phyloP scores from a whole-genome alignment of 1,140 invertebrate genomes.

The Hylaeus anthracinus region DNA sequence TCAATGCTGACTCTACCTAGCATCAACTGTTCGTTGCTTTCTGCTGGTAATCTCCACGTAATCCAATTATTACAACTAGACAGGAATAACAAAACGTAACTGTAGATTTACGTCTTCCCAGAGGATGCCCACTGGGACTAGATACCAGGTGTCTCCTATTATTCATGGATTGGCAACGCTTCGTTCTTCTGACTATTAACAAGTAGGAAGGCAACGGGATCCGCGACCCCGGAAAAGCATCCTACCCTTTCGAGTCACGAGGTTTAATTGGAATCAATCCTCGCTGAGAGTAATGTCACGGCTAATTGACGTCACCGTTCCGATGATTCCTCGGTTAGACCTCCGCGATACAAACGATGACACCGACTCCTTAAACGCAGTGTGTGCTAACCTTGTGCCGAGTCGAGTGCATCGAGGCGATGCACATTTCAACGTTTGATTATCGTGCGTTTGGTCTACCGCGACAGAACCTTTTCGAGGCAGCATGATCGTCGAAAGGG shows the following conservation, averaged over 20 bases:
- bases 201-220: not conserved
- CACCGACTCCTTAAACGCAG: slow-evolving; percentile 2
- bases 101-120: too few species aligned
- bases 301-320: not conserved
- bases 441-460: not conserved
- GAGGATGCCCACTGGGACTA: too few species aligned
- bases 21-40: too few species aligned
- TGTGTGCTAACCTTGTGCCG: slow-evolving; percentile 6
- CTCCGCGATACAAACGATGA: not conserved
- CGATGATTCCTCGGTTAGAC: not conserved
- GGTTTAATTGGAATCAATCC: not conserved
- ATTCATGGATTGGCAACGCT: not conserved
- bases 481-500: too few species aligned
- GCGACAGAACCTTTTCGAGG: not conserved
- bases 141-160: not conserved
- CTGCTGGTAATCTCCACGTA: too few species aligned
- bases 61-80: too few species aligned
- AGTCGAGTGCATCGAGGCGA: slow-evolving; percentile 11
- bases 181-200: too few species aligned
- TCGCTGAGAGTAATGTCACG: slow-evolving; percentile 3
- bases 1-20: too few species aligned
- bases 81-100: too few species aligned
- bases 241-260: not conserved
- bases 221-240: not conserved
- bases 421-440: slow-evolving; percentile 7